Percentiles rank a stretch among this genome's conserved stretches.
Conservation (phyloP, 2,797 vertebrate species). For the Trematomus bernacchii region DNA sequence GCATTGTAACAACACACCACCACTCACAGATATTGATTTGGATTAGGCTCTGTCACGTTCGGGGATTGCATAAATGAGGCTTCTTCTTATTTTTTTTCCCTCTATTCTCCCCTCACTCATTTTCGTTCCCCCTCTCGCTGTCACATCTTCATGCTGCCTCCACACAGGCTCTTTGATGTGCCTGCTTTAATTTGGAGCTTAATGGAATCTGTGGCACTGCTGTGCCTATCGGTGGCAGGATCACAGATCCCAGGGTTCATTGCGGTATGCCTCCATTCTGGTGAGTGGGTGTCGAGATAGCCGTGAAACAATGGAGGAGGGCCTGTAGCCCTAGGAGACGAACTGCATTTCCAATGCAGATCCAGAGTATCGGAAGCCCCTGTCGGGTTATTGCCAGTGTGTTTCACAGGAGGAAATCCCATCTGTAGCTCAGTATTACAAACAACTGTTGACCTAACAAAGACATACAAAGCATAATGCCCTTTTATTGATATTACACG, state of each 20-base stretch:
- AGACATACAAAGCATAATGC: slow-evolving; percentile 23
- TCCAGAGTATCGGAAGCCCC: slow-evolving; percentile 63
- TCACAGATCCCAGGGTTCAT: slow-evolving; percentile 84
- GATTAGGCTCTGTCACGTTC: slow-evolving; percentile 79
- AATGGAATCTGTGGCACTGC: slow-evolving; percentile 85
- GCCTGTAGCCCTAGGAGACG: slow-evolving; percentile 74
- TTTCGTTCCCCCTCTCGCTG: slow-evolving; percentile 70
- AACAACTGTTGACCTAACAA: slow-evolving; percentile 61
- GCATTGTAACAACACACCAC: slow-evolving; percentile 77
- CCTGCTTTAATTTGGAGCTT: slow-evolving; percentile 87
- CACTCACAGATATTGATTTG: slow-evolving; percentile 84
- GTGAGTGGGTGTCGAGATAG: slow-evolving; percentile 85
- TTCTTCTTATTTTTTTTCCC: slow-evolving; percentile 46
- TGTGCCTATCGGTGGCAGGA: slow-evolving; percentile 84
- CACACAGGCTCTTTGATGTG: slow-evolving; percentile 84
- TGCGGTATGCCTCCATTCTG: slow-evolving; percentile 79
- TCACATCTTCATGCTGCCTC: slow-evolving; percentile 80
- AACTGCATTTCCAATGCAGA: slow-evolving; percentile 78
- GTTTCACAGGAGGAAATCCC: slow-evolving; percentile 58
- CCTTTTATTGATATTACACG: slow-evolving; percentile 24
- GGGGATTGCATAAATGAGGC: slow-evolving; percentile 78
- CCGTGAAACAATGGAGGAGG: slow-evolving; percentile 82
- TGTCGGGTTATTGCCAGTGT: slow-evolving; percentile 45
- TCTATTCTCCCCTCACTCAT: slow-evolving; percentile 74
- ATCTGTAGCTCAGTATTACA: slow-evolving; percentile 42